Evolutionary conservation across 2,888 invertebrate genomes (phyloP).

Genomic region (Drosophila dives): DNA sequence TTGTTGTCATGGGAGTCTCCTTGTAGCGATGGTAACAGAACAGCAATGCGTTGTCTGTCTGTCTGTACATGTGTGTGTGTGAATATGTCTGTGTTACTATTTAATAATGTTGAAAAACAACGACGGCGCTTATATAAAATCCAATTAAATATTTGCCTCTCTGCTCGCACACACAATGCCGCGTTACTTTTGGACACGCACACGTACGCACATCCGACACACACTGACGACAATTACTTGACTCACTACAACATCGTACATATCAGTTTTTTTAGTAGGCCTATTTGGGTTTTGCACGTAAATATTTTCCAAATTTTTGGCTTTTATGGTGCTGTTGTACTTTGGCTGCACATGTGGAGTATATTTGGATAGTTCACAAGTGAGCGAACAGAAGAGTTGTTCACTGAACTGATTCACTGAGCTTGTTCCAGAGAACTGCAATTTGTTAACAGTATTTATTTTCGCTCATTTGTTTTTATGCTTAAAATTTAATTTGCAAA

Average conservation of each 20-base stretch:
- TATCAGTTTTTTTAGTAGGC: conserved; percentile 1
- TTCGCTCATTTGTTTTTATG: neutral
- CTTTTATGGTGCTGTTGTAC: conserved; percentile 54
- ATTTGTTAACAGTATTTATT: conserved; percentile 9
- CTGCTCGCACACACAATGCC: conserved; percentile 35
- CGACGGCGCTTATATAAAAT: conserved; percentile 69
- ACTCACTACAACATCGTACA: conserved; percentile 19
- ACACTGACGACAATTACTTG: conserved; percentile 20
- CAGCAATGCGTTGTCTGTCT: conserved; percentile 18
- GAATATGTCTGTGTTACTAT: conserved; percentile 18
- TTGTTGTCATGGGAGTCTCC: conserved; percentile 65
- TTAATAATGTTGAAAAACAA: conserved; percentile 56
- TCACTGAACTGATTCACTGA: conserved; percentile 26
- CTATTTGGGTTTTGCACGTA: conserved; percentile 34
- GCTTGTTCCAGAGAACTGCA: conserved; percentile 30
- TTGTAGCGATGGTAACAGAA: conserved; percentile 46
- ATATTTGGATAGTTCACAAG: conserved; percentile 34
- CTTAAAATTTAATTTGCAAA: neutral
- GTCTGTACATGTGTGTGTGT: conserved; percentile 20
- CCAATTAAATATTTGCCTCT: conserved; percentile 52
- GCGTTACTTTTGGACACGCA: conserved; percentile 44
- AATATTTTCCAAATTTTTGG: conserved; percentile 50
- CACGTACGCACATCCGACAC: conserved; percentile 24
- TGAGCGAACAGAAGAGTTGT: conserved; percentile 40
- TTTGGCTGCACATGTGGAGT: conserved; percentile 61